Conservation (phyloP, 2,113 vertebrate species). For the Octodon degus region DNA sequence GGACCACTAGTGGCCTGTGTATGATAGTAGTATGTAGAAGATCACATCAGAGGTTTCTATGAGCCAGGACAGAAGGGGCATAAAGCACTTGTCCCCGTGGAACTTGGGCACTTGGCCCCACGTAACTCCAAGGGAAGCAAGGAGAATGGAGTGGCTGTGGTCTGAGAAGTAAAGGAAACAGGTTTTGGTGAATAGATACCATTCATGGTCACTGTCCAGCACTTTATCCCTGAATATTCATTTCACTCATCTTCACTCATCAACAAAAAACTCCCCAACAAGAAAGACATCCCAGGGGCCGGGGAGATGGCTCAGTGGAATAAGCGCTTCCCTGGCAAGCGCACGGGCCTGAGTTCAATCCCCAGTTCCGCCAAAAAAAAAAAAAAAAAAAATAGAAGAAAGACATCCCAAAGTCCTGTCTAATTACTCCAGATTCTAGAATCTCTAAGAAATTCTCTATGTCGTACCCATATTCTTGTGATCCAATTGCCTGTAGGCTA, state of each 20-base stretch:
- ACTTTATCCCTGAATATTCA: background rate
- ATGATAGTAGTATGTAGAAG: background rate
- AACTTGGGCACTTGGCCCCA: background rate
- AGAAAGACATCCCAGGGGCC: background rate
- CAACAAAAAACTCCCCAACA: background rate
- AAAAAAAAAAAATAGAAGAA: too few species aligned
- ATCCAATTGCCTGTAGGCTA: background rate
- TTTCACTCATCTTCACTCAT: background rate
- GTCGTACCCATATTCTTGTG: background rate
- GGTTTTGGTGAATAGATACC: background rate
- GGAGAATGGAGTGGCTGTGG: background rate
- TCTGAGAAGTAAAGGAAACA: conserved; percentile 13
- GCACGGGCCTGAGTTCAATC: too few species aligned
- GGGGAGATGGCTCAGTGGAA: too few species aligned
- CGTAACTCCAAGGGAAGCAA: background rate
- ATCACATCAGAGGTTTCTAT: background rate
- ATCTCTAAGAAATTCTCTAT: background rate
- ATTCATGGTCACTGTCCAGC: background rate
- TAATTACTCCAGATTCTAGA: background rate
- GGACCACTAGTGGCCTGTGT: background rate
- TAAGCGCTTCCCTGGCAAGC: too few species aligned
- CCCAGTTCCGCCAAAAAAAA: too few species aligned
- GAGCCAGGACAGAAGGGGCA: background rate
- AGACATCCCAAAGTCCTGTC: background rate
- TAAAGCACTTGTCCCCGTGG: background rate